Conservation (phyloP, 1,140 invertebrate genomes). For the Macrotrachela quadricornifera region DNA sequence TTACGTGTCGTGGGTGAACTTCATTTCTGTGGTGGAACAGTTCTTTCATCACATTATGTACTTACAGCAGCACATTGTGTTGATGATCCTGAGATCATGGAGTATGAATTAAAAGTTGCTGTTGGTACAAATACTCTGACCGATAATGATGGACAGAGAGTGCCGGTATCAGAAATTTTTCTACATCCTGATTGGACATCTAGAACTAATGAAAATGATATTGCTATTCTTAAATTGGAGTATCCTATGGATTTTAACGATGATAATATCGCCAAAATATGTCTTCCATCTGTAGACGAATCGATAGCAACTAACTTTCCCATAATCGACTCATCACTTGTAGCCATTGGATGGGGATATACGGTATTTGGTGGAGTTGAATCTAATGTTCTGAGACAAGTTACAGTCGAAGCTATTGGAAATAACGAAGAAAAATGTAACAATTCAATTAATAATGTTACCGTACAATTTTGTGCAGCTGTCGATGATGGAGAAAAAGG, state of each 20-base stretch:
- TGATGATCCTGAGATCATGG: too few species aligned
- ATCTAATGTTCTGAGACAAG: not conserved
- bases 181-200: too few species aligned
- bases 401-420: not conserved
- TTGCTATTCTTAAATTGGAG: not conserved
- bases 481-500: not conserved
- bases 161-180: too few species aligned
- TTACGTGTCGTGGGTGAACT: slow-evolving; percentile 12
- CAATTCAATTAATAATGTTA: not conserved
- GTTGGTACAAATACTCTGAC: too few species aligned
- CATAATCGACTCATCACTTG: not conserved
- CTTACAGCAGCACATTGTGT: slow-evolving; percentile 10
- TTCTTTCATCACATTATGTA: slow-evolving; percentile 2
- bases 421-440: not conserved
- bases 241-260: not conserved
- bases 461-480: not conserved
- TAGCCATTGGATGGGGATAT: not conserved
- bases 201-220: not conserved
- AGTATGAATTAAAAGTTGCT: too few species aligned
- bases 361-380: too few species aligned
- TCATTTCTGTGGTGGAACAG: slow-evolving; percentile 11
- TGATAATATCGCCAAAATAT: not conserved
- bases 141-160: too few species aligned
- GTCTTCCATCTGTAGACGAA: not conserved
- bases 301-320: not conserved